Percentiles rank a stretch among this genome's conserved stretches.
Evolutionary conservation across 2,888 invertebrate genomes (phyloP).

Genomic region (Nemotelus nigrinus): DNA sequence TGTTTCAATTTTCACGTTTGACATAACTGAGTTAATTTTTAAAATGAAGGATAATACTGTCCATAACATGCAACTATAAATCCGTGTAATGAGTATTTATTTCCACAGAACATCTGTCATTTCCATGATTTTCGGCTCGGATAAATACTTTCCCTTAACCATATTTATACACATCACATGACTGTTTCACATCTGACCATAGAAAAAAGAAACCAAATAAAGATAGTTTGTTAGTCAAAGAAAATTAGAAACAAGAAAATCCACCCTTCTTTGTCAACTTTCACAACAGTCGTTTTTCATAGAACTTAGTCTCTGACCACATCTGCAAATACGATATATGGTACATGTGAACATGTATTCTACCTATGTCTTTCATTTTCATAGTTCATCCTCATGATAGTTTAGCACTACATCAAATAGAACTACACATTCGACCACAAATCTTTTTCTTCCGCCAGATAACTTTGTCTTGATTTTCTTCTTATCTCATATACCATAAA

Average conservation of each 20-base stretch:
- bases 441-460: constrained; percentile 31
- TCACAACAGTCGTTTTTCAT: not conserved
- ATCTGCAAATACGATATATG: not conserved
- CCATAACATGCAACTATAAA: too few relatives aligned
- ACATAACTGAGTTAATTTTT: too few relatives aligned
- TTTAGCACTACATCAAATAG: constrained; percentile 24
- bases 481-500: constrained; percentile 5
- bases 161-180: too few relatives aligned
- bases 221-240: not conserved
- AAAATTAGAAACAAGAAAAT: constrained; percentile 27
- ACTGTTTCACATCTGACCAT: too few relatives aligned
- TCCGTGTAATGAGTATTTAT: too few relatives aligned
- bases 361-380: not conserved
- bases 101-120: too few relatives aligned
- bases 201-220: too few relatives aligned
- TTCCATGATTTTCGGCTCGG: too few relatives aligned
- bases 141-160: too few relatives aligned
- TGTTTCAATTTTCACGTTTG: too few relatives aligned
- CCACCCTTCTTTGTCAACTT: constrained; percentile 13
- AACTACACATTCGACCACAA: constrained; percentile 37
- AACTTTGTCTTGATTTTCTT: constrained; percentile 32
- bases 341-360: too few relatives aligned
- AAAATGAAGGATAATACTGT: too few relatives aligned
- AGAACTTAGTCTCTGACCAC: constrained; percentile 8
- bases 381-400: not conserved